Percentiles rank a stretch among this genome's conserved stretches.
Conservation (phyloP, 2,888 invertebrate species). For the Leucoma salicis region DNA sequence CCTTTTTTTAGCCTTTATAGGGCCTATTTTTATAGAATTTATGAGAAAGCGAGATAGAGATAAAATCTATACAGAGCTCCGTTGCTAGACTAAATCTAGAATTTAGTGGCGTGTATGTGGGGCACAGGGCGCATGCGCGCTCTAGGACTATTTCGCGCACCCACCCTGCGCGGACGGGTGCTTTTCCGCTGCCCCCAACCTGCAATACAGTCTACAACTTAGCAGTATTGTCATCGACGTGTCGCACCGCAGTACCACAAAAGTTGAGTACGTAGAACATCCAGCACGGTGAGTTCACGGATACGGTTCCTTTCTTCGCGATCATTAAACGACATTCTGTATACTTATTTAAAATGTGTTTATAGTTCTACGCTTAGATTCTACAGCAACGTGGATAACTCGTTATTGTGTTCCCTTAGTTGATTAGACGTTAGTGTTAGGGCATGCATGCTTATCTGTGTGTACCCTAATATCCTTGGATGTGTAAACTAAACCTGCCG, state of each 20-base stretch:
- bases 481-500: constrained; percentile 58
- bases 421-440: constrained; percentile 69
- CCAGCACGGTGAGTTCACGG: constrained; percentile 59
- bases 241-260: constrained; percentile 35
- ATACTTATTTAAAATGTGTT: constrained; percentile 46
- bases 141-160: constrained; percentile 32
- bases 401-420: constrained; percentile 53
- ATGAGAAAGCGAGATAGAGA: background rate
- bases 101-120: constrained; percentile 48
- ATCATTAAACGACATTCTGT: constrained; percentile 35
- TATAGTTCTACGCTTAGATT: constrained; percentile 64
- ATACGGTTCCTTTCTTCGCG: constrained; percentile 32
- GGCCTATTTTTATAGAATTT: background rate
- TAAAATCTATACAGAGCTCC: background rate
- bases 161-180: constrained; percentile 30
- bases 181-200: constrained; percentile 34
- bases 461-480: constrained; percentile 59
- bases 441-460: constrained; percentile 75
- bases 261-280: constrained; percentile 50
- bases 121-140: constrained; percentile 47
- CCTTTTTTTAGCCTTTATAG: background rate
- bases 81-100: constrained; percentile 35
- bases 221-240: constrained; percentile 44
- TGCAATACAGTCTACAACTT: constrained; percentile 46
- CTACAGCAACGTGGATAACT: constrained; percentile 51